Conservation (phyloP, 2,113 vertebrate species). For the Ctenomys sociabilis region DNA sequence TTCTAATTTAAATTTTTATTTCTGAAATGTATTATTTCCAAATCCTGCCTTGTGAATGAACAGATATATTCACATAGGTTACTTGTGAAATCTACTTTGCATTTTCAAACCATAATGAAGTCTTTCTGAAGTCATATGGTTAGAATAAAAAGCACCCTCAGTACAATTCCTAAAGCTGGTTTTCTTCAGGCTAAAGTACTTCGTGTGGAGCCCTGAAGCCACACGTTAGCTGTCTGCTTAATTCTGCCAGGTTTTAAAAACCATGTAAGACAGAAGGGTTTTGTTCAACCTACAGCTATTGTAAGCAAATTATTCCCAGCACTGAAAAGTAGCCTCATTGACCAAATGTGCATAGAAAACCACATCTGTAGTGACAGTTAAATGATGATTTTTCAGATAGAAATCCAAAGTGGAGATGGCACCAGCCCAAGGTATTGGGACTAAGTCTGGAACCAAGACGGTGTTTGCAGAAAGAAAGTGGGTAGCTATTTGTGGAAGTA, state of each 20-base stretch:
- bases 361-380: not conserved
- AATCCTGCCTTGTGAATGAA: not conserved
- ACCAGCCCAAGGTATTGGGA: not conserved
- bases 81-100: not conserved
- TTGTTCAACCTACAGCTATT: not conserved
- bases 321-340: not conserved
- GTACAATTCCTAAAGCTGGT: not conserved
- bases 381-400: not conserved
- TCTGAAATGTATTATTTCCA: conserved; percentile 9
- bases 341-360: not conserved
- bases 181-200: conserved; percentile 4
- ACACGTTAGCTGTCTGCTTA: not conserved
- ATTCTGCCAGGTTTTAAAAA: not conserved
- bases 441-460: not conserved
- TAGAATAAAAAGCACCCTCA: conserved; percentile 19
- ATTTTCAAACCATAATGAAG: not conserved
- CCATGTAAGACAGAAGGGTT: not conserved
- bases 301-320: not conserved
- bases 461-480: not conserved
- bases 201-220: not conserved
- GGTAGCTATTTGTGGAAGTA: not conserved
- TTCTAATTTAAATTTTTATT: conserved; percentile 51
- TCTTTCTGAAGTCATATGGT: not conserved
- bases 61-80: not conserved
- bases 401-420: not conserved